Evolutionary conservation across 2,888 invertebrate species (phyloP).

Genomic region (Agrochola lota): DNA sequence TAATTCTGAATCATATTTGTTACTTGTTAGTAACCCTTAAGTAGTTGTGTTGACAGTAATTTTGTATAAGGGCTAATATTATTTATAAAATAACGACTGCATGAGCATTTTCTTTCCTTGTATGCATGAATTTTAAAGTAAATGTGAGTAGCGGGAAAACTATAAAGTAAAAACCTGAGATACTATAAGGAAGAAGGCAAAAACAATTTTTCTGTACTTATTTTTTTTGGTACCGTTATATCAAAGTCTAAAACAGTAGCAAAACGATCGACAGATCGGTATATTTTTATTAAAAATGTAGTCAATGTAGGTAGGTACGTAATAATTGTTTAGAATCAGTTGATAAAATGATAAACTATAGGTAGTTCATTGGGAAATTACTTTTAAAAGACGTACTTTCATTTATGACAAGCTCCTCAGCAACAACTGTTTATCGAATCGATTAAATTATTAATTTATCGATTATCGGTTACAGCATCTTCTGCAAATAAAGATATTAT

Average conservation of each 20-base stretch:
- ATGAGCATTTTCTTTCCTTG: constrained; percentile 35
- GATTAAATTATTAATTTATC: neutral
- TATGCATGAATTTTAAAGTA: constrained; percentile 34
- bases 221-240: neutral
- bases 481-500: neutral
- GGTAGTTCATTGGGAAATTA: no score
- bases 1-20: neutral
- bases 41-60: neutral
- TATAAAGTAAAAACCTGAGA: neutral
- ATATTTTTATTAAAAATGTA: neutral
- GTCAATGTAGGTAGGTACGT: no score
- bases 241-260: neutral
- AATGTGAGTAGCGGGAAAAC: constrained; percentile 15
- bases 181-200: neutral
- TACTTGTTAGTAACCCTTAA: constrained; percentile 6
- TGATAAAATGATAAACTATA: neutral
- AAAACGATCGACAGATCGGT: no score
- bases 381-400: neutral
- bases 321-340: neutral
- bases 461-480: neutral
- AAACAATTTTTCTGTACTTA: fast-evolving
- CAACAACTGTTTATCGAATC: neutral
- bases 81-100: neutral
- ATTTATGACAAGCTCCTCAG: neutral
- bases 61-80: neutral